Conservation (phyloP, 2,113 vertebrate species). For the Elaphurus davidianus region DNA sequence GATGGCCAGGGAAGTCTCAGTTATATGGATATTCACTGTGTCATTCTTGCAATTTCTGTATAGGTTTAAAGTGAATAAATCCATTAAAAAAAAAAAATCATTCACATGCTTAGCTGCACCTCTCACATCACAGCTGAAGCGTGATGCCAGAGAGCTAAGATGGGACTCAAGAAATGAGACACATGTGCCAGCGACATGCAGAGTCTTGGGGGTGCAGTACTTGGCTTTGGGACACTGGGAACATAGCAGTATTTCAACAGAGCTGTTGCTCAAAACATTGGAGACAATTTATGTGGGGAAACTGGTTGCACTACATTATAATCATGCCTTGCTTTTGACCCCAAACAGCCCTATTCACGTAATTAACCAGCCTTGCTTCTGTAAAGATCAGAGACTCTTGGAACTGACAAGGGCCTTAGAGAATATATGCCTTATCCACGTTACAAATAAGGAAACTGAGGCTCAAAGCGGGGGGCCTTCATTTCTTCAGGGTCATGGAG, state of each 20-base stretch:
- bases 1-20: not conserved
- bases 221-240: not conserved
- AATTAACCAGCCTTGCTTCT: not conserved
- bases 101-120: not conserved
- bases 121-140: not conserved
- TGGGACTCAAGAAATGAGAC: not conserved
- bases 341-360: not conserved
- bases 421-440: not conserved
- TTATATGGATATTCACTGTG: not conserved
- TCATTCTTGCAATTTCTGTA: not conserved
- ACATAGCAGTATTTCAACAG: not conserved
- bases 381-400: not conserved
- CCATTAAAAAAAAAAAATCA: not conserved
- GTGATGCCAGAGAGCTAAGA: not conserved
- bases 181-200: not conserved
- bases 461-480: not conserved
- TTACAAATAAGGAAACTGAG: not conserved
- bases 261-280: not conserved
- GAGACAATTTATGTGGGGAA: not conserved
- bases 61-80: not conserved
- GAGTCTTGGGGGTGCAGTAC: not conserved
- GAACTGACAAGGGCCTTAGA: not conserved
- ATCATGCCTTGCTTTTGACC: not conserved
- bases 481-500: not conserved
- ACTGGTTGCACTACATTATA: not conserved